These are phyloP conservation scores for Phataginus tricuspis DNA, from an alignment of 2,797 vertebrate genomes.

Conservation along the genomic window DNA sequence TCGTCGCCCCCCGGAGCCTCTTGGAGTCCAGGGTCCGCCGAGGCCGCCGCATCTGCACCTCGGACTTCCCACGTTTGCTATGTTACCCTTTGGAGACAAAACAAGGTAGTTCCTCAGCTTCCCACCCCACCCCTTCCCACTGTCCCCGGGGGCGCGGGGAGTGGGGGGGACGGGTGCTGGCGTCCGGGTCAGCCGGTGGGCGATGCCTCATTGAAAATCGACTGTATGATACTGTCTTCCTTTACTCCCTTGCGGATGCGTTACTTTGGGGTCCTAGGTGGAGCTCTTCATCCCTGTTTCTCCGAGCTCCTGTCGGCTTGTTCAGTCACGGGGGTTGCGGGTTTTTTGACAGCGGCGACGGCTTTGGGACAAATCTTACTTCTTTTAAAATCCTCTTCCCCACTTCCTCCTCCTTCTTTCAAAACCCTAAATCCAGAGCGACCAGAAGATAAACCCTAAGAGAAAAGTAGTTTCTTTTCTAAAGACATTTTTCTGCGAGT, in stretches of 20 bases:
- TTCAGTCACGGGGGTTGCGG: background rate
- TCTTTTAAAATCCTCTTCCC: background rate
- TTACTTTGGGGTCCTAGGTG: background rate
- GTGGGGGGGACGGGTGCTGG: background rate
- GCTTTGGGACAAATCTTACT: background rate
- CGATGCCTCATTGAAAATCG: background rate
- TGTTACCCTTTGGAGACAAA: conserved; percentile 88
- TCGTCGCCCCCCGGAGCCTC: background rate
- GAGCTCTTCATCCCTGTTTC: background rate
- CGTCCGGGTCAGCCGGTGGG: background rate
- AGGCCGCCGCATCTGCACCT: background rate
- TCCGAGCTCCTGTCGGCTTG: background rate
- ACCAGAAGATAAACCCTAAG: background rate
- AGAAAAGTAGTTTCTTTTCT: background rate
- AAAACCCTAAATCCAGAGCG: background rate
- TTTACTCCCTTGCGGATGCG: background rate
- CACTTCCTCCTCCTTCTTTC: background rate
- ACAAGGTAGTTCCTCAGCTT: conserved; percentile 83
- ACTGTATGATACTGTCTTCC: background rate
- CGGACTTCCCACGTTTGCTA: conserved; percentile 68
- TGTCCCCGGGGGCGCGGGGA: background rate
- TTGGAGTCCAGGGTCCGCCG: background rate
- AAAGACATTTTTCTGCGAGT: background rate
- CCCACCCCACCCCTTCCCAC: background rate
- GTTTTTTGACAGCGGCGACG: background rate